Base-by-base conservation (phyloP, 2,888 invertebrate genomes). In the Cheilosia grossa region DNA sequence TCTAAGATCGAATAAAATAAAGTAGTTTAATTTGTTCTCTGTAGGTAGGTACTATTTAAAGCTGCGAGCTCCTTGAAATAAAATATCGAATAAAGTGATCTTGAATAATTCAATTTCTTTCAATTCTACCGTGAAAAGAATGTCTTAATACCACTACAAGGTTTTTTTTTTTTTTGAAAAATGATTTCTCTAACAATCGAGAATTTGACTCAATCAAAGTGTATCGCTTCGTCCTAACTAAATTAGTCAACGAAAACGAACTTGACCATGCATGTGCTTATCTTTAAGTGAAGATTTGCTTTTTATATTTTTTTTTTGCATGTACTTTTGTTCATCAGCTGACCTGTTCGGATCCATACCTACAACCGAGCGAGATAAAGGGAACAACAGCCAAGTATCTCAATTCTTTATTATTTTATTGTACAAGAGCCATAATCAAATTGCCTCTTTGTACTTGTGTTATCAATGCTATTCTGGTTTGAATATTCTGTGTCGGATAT, bases 371-470 rank as follows among this genome's bases (percentile, higher is more conserved):
- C 27, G 44, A 47, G 61, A 47, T 44, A 47, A 63, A 63, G 61
- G 19, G 44, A 47, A 47, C 24, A 63, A 61, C 17, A 30, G 10
- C 30, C 37, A 37, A 10, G 37, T 37, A 44, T 61, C 61, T 61
- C 61, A 42, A 61, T 44, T 61, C 47, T 63, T 63, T 44, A 63
- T 44, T 63, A 44, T 63, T 61, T 44, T 27, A 30, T 61, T 44
- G 27, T 24, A 13, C 17, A 30, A 61, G 17, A 42, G 24, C 10
- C 27, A 9, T 10, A 69, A 59, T 72, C 72, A 59, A 72, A 61
- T 51, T 53, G 40, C 17, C 51, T 72, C 72, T 59, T 61, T 72
- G 72, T 61, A 53, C 37, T 51, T 15, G 49, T 72, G 70, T 58
- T 59, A 49, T 70, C 70, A 56, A 58, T 51, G 51, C 21, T 69